These are phyloP conservation scores for Aphidius colemani DNA, from an alignment of 2,888 invertebrate species.

Conservation along the genomic window DNA sequence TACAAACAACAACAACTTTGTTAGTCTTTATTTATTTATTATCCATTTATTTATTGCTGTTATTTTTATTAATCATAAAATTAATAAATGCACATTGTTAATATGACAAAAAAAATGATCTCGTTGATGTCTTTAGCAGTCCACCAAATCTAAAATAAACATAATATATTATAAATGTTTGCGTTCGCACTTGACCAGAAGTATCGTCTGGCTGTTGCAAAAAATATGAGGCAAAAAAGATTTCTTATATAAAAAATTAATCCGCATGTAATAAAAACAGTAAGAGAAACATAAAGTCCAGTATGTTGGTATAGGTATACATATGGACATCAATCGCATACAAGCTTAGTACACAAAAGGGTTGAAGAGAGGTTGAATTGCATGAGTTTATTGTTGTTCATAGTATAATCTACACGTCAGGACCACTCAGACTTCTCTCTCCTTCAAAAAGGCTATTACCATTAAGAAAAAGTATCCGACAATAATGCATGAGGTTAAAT, in stretches of 20 bases:
- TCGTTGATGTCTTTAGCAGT: conserved; percentile 7
- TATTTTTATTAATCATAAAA: neutral
- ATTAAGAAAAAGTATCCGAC: conserved; percentile 15
- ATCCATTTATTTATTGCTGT: neutral
- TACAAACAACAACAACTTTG: conserved; percentile 51
- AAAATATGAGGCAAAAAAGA: conserved; percentile 48
- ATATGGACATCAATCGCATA: too few relatives aligned
- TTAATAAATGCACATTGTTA: neutral
- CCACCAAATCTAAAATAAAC: neutral
- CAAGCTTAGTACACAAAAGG: conserved; percentile 7
- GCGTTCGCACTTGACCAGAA: conserved; percentile 41
- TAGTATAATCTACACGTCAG: conserved; percentile 15
- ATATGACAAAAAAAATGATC: neutral
- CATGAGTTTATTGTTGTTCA: conserved; percentile 15
- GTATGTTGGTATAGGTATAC: conserved; percentile 11
- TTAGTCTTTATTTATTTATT: conserved; percentile 37
- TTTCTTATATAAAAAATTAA: conserved; percentile 48
- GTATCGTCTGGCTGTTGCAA: conserved; percentile 58
- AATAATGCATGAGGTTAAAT: conserved; percentile 58
- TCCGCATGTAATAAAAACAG: neutral
- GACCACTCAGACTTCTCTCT: conserved; percentile 43
- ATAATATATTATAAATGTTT: neutral
- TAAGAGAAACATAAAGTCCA: conserved; percentile 10
- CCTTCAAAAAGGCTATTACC: neutral
- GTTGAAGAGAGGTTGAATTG: conserved; percentile 17